Conservation (phyloP, 2,797 vertebrate species). For the Neosilurus hyrtlii region DNA sequence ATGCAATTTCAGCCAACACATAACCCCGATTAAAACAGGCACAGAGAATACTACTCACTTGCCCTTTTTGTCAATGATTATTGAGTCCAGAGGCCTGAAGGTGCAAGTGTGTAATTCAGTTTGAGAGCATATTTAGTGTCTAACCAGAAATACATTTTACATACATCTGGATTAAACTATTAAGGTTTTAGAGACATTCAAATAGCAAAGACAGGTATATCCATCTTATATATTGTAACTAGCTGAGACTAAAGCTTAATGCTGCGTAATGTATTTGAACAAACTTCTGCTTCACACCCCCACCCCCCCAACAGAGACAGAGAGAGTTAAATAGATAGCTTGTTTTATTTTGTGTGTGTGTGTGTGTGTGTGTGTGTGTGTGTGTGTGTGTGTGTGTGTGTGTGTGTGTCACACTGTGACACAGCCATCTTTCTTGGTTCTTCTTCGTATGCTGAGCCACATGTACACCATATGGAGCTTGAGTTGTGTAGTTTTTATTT, state of each 20-base stretch:
- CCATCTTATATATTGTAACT: not conserved
- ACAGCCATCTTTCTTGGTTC: not conserved
- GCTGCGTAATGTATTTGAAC: not conserved
- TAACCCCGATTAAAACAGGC: constrained; percentile 76
- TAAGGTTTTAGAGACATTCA: not conserved
- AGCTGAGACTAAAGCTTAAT: not conserved
- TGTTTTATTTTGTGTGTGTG: not conserved
- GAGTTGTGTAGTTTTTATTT: not conserved
- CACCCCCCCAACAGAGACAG: not conserved
- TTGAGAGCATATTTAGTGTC: constrained; percentile 2
- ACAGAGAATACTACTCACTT: constrained; percentile 71
- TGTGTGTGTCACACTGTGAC: not conserved
- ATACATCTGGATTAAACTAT: not conserved
- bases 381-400: not conserved
- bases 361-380: no score
- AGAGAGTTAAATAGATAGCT: not conserved
- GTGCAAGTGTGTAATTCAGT: constrained; percentile 18
- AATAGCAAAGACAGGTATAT: not conserved
- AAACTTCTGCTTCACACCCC: not conserved
- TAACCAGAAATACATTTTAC: constrained; percentile 5
- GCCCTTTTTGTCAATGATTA: constrained; percentile 72
- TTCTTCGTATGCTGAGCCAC: not conserved
- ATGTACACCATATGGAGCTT: not conserved
- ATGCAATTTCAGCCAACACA: constrained; percentile 72
- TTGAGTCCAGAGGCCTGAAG: constrained; percentile 62